These are phyloP conservation scores for Acheta domesticus DNA, from an alignment of 2,888 invertebrate species.

Conservation along the genomic window DNA sequence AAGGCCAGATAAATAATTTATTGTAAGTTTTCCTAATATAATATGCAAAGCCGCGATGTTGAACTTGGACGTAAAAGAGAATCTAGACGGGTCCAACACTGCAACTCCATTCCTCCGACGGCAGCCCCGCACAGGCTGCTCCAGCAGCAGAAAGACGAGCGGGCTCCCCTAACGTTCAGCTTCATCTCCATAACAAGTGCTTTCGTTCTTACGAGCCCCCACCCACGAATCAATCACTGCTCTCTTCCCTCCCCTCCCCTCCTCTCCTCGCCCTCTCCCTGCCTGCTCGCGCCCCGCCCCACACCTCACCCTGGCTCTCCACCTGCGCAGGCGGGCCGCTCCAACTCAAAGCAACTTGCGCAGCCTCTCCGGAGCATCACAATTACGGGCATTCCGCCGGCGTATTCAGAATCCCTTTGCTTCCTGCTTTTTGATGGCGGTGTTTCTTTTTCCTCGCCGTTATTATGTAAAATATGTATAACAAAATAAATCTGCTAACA, in stretches of 20 bases:
- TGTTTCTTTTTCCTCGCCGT: neutral
- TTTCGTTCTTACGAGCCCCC: constrained; percentile 6
- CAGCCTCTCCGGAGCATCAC: neutral
- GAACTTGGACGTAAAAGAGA: no score
- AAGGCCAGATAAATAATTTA: no score
- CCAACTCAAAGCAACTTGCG: no score
- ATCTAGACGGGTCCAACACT: no score
- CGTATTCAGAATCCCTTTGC: neutral
- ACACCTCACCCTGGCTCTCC: no score
- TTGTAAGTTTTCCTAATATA: no score
- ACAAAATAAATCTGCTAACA: neutral
- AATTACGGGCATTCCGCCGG: neutral
- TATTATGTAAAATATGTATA: neutral
- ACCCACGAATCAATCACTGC: constrained; percentile 12
- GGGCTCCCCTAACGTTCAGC: neutral
- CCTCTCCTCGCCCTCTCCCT: no score
- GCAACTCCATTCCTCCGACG: no score
- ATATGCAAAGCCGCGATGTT: no score
- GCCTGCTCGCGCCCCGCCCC: no score
- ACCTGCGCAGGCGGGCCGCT: no score
- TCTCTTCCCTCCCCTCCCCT: neutral
- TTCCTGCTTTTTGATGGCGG: neutral
- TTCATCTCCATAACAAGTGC: constrained; percentile 18
- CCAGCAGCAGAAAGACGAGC: neutral
- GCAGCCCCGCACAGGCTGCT: no score